Evolutionary conservation across 2,888 invertebrate genomes (phyloP).

Genomic region (Nasonia oneida): DNA sequence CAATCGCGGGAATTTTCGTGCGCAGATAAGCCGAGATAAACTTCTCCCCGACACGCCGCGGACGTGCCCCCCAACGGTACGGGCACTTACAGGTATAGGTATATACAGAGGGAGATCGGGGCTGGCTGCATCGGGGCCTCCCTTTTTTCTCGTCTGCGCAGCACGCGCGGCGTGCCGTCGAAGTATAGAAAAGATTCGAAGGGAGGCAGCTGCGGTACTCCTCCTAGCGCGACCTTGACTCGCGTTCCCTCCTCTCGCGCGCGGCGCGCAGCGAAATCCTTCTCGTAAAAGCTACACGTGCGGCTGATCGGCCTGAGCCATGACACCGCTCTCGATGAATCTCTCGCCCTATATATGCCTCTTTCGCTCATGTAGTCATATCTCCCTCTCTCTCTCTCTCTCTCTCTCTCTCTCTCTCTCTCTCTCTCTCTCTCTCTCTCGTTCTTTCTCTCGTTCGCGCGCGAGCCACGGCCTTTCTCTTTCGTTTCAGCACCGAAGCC

Average conservation of each 20-base stretch:
- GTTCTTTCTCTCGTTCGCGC: background rate
- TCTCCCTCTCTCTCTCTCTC: background rate
- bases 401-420: too few species aligned
- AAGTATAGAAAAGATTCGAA: slow-evolving; percentile 22
- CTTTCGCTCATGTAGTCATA: background rate
- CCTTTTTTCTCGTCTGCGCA: background rate
- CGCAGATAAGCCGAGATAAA: too few species aligned
- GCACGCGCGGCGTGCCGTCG: background rate
- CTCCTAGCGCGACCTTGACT: slow-evolving; percentile 49
- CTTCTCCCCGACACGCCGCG: too few species aligned
- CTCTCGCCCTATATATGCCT: background rate
- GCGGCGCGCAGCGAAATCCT: background rate
- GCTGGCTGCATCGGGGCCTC: background rate
- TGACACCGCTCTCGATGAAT: slow-evolving; percentile 38
- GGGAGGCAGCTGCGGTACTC: background rate
- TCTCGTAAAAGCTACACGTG: slow-evolving; percentile 12
- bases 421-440: too few species aligned
- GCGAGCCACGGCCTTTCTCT: background rate
- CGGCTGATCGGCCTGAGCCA: slow-evolving; percentile 40
- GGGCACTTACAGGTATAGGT: too few species aligned
- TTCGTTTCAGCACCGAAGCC: slow-evolving; percentile 1
- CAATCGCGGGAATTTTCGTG: too few species aligned
- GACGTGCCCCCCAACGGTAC: too few species aligned
- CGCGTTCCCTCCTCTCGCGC: background rate
- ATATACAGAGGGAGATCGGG: background rate